phyloP scores from a whole-genome alignment of 2,888 invertebrate species.

The Zygaena filipendulae region DNA sequence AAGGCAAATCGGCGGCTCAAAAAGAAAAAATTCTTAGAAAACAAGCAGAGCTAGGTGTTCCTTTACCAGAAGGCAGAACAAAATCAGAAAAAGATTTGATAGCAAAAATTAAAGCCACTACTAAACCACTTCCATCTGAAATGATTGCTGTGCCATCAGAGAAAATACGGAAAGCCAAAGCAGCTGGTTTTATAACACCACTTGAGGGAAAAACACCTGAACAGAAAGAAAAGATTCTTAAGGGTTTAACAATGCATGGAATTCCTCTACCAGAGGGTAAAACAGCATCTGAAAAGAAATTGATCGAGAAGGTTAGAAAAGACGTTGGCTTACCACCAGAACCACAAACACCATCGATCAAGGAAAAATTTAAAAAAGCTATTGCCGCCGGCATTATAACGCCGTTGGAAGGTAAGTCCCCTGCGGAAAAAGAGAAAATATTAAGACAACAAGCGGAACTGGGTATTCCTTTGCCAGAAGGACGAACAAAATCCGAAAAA shows the following conservation, averaged over 20 bases:
- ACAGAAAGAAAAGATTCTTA: conserved; percentile 15
- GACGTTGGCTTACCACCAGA: conserved; percentile 16
- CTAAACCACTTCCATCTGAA: conserved; percentile 7
- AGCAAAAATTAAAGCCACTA: conserved; percentile 14
- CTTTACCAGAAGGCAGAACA: conserved; percentile 19
- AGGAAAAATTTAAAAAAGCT: conserved; percentile 16
- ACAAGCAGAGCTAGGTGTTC: conserved; percentile 17
- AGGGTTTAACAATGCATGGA: conserved; percentile 12
- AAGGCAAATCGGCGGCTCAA: conserved; percentile 22
- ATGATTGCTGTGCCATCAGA: conserved; percentile 10
- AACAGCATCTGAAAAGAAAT: conserved; percentile 19
- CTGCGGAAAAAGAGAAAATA: conserved; percentile 24
- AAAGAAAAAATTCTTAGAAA: conserved; percentile 15
- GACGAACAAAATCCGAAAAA: conserved; percentile 22
- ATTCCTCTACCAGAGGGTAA: conserved; percentile 13
- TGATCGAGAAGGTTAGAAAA: conserved; percentile 19
- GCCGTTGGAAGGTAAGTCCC: conserved; percentile 23
- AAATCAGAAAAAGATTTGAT: conserved; percentile 17
- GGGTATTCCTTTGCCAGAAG: conserved; percentile 18
- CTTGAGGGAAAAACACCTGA: conserved; percentile 15
- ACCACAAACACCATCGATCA: conserved; percentile 14
- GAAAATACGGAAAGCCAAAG: conserved; percentile 19
- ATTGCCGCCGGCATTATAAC: conserved; percentile 14
- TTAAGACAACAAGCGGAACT: conserved; percentile 18
- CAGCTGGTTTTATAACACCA: conserved; percentile 18